phyloP scores from a whole-genome alignment of 2,888 invertebrate species.

The Folsomia manolachei region DNA sequence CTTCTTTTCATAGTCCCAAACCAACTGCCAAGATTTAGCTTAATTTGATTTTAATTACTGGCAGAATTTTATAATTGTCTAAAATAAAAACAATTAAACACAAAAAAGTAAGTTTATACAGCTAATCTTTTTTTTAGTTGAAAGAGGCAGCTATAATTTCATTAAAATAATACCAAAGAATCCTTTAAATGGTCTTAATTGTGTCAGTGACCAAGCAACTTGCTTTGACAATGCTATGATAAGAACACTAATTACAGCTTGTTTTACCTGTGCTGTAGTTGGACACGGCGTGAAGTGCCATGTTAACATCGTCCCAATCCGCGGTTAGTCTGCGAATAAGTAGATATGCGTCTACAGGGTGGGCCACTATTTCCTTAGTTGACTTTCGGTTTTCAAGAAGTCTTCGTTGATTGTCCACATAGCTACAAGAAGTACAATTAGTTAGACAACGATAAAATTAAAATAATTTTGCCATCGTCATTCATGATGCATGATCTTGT shows the following conservation, averaged over 20 bases:
- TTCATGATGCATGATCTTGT: too few species aligned
- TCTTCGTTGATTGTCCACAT: constrained; percentile 46
- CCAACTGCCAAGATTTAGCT: too few species aligned
- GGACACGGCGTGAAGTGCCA: constrained; percentile 50
- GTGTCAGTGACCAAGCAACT: too few species aligned
- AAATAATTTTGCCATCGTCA: too few species aligned
- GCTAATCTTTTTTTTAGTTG: neutral
- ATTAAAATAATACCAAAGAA: too few species aligned
- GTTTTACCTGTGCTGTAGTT: constrained; percentile 50
- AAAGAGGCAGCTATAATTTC: neutral
- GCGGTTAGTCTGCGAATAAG: constrained; percentile 53
- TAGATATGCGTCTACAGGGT: constrained; percentile 54
- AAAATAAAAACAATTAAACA: neutral
- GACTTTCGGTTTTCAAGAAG: constrained; percentile 42
- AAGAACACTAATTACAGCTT: neutral
- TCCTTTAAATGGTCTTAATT: too few species aligned
- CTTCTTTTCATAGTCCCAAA: too few species aligned
- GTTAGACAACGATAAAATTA: too few species aligned
- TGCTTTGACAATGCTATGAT: neutral
- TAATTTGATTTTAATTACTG: neutral
- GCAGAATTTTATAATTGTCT: neutral
- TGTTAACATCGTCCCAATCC: constrained; percentile 52
- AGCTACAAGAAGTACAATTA: constrained; percentile 42
- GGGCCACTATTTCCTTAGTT: constrained; percentile 51
- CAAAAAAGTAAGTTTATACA: neutral